phyloP scores from a whole-genome alignment of 2,113 vertebrate genomes.

The Nothocercus julius region DNA sequence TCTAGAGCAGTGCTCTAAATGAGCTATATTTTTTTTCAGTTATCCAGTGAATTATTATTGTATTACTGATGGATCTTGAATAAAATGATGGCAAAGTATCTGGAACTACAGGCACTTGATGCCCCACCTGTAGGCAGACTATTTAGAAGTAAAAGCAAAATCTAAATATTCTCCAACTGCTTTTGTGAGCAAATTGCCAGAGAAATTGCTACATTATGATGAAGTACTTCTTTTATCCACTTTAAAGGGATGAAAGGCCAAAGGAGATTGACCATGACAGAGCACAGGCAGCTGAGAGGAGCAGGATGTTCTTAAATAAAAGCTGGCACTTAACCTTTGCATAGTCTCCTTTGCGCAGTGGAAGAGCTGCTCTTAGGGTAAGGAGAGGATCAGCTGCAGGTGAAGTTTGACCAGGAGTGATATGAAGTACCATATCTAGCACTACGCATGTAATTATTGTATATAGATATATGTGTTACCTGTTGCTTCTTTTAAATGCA shows the following conservation, averaged over 20 bases:
- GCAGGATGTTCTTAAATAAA: background rate
- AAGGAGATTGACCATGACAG: slow-evolving; percentile 9
- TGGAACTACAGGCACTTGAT: background rate
- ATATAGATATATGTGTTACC: too few relatives aligned
- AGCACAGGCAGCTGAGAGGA: background rate
- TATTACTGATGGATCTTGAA: background rate
- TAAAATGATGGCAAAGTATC: background rate
- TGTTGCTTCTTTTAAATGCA: background rate
- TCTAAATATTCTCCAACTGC: background rate
- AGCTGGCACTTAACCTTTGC: background rate
- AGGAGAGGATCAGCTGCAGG: background rate
- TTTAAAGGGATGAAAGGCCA: background rate
- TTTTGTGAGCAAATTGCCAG: background rate
- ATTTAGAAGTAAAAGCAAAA: background rate
- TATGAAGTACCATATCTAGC: background rate
- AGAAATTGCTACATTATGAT: background rate
- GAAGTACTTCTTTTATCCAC: background rate
- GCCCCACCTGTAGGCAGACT: rapidly evolving
- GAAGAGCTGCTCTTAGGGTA: background rate
- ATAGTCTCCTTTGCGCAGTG: background rate
- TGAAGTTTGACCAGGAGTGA: background rate
- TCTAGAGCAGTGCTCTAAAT: background rate
- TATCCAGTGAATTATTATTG: background rate
- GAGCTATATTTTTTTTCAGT: background rate
- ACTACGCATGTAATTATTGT: rapidly evolving